Base-by-base conservation (phyloP, 2,797 vertebrate genomes). In the Acanthopagrus latus region DNA sequence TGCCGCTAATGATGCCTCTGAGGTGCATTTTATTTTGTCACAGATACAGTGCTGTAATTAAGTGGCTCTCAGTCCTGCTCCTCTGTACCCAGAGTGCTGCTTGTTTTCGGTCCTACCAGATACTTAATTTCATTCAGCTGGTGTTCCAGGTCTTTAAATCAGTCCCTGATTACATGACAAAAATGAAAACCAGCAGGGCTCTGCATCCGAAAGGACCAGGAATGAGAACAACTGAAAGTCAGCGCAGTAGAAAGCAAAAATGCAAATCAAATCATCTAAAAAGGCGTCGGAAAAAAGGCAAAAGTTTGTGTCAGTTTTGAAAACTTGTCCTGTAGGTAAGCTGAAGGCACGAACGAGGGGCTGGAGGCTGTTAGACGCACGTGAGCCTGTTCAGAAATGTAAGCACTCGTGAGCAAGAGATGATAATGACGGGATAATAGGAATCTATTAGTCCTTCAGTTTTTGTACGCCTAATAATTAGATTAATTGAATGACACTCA, bases 401-500 rank as follows among this genome's bases (percentile, higher is more conserved):
- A 90, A 88, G 89, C 91, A 90, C 91, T 93, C 76, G 83, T 86
- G 90, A 90, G 81, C 79, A 76, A 76, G 87, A 87, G 89, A 89
- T 75, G 86, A 92, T 95, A 93, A 95, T 92, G 90, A 91, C 29
- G 64, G 76, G 75, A 88, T 95, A 94, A 94, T 93, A 92, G 82
- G 88, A 92, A 92, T 94, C 89, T 93, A 93, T 95, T 95, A 93
- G 91, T 91, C 89, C 85, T 89, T 92, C 72, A 64, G 85, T 93
- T 94, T 92, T 93, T 91, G 87, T 88, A 93, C 79, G 89, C 87
- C 90, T 95, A 94, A 94, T 95, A 94, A 95, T 94, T 93, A 93
- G 86, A 94, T 92, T 94, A 95, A 95, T 94, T 94, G 91, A 95
- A 95, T 94, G 92, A 93, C 86, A 89, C 91, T 95, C 93, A 94